Conservation (phyloP, 2,888 invertebrate species). For the Petrophora chlorosata region DNA sequence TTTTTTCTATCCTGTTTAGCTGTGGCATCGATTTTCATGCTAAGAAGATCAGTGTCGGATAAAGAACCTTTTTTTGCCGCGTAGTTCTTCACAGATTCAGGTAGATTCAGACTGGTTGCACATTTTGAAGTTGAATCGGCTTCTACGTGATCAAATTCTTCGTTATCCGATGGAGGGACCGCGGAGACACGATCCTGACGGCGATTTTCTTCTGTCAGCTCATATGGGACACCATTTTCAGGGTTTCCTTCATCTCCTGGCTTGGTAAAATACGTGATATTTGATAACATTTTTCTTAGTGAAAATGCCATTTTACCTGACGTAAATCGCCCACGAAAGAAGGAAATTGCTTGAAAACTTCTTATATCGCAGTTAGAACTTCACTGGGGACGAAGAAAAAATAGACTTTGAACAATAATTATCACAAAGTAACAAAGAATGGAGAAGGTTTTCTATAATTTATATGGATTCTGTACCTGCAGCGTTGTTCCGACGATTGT, state of each 20-base stretch:
- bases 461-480: constrained; percentile 39
- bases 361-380: constrained; percentile 6
- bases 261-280: constrained; percentile 73
- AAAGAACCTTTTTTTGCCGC: constrained; percentile 61
- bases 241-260: constrained; percentile 46
- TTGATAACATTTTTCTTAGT: constrained; percentile 71
- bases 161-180: constrained; percentile 32
- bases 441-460: not conserved
- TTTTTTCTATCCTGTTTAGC: constrained; percentile 48
- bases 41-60: constrained; percentile 69
- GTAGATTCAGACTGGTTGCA: constrained; percentile 51
- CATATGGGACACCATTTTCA: constrained; percentile 12
- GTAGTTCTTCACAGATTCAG: constrained; percentile 56
- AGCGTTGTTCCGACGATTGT: constrained; percentile 28
- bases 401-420: not conserved
- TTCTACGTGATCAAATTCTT: constrained; percentile 55
- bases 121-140: constrained; percentile 67
- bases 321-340: not conserved
- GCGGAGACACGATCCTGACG: constrained; percentile 17
- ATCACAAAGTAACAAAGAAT: constrained; percentile 22
- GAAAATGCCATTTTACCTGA: constrained; percentile 68
- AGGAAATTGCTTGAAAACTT: not conserved
- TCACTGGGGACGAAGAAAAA: constrained; percentile 14
- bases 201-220: not conserved
- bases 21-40: constrained; percentile 35